These are phyloP conservation scores for Stramonita haemastoma DNA, from an alignment of 2,888 invertebrate species.

Conservation along the genomic window DNA sequence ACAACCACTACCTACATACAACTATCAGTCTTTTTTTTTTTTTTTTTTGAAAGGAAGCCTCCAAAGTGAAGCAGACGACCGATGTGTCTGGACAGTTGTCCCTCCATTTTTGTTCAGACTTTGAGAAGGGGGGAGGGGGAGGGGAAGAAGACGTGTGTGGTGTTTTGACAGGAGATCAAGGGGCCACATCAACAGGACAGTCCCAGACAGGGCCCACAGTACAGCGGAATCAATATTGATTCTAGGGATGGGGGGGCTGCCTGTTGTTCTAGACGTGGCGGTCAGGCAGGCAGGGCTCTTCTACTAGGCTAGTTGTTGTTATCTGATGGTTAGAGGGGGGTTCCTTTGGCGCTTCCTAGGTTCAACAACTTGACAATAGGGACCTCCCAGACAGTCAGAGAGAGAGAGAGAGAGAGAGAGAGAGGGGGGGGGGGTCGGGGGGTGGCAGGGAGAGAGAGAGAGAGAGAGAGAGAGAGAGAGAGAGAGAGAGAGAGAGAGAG, in stretches of 20 bases:
- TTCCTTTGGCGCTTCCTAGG: background rate
- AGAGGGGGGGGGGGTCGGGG: background rate
- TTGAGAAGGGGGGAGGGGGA: too few species aligned
- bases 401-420: background rate
- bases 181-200: background rate
- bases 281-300: background rate
- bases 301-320: background rate
- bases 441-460: background rate
- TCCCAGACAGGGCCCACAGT: background rate
- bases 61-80: too few species aligned
- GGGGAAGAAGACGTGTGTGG: background rate
- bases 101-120: too few species aligned
- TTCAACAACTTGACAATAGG: background rate
- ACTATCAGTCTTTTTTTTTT: too few species aligned
- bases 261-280: background rate
- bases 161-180: conserved; percentile 19
- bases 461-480: background rate
- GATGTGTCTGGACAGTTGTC: too few species aligned
- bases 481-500: conserved; percentile 13
- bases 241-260: background rate
- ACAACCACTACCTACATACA: too few species aligned
- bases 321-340: background rate
- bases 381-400: background rate
- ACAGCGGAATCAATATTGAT: conserved; percentile 1
- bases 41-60: too few species aligned